A percentile compares a stretch with the other conserved stretches of the same genome.
phyloP scores from a whole-genome alignment of 2,797 vertebrate species.

The Limosa lapponica region DNA sequence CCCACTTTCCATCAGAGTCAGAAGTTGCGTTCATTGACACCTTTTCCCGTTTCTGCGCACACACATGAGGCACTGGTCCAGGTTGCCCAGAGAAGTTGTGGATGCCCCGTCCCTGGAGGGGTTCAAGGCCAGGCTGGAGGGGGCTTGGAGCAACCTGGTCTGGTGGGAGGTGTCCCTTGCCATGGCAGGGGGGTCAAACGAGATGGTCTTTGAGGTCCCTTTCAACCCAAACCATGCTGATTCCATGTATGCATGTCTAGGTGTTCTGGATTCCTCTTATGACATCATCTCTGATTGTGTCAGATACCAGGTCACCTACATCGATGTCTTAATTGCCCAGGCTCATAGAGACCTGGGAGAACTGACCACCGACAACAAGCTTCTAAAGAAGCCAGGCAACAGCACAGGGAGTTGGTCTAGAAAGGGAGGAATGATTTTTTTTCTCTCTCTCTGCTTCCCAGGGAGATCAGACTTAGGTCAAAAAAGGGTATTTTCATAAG shows the following conservation, averaged over 20 bases:
- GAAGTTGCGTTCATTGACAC: not conserved
- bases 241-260: fast-evolving
- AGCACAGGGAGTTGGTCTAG: not conserved
- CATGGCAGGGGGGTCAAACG: not conserved
- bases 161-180: not conserved
- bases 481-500: not conserved
- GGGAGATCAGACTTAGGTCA: not conserved
- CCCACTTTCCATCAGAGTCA: not conserved
- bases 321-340: not conserved
- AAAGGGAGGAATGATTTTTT: not conserved
- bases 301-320: not conserved
- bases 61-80: not conserved
- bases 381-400: not conserved
- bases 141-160: not conserved
- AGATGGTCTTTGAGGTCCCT: not conserved
- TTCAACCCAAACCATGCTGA: no score
- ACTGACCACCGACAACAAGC: not conserved
- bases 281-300: not conserved
- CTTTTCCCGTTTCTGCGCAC: not conserved
- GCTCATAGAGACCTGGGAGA: not conserved
- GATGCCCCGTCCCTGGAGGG: not conserved
- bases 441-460: not conserved
- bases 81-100: not conserved
- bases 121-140: not conserved
- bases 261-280: not conserved